phyloP scores from a whole-genome alignment of 2,888 invertebrate species.

The Gymnoscelis rufifasciata region DNA sequence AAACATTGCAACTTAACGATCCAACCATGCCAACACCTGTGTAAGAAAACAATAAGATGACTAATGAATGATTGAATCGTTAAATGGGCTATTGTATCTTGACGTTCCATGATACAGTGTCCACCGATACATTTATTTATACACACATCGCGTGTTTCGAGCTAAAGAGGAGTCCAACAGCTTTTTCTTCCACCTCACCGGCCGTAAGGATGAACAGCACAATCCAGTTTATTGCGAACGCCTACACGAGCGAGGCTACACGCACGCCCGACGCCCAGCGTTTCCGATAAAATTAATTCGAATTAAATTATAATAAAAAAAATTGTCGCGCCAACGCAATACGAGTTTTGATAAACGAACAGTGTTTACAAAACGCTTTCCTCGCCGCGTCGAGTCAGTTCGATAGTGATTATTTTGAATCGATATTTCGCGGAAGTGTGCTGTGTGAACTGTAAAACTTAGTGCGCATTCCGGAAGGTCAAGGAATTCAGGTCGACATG shows the following conservation, averaged over 20 bases:
- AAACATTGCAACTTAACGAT: not conserved
- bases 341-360: conserved; percentile 47
- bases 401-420: conserved; percentile 34
- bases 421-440: conserved; percentile 46
- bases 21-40: conserved; percentile 19
- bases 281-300: conserved; percentile 27
- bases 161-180: conserved; percentile 24
- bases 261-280: conserved; percentile 43
- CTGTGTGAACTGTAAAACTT: conserved; percentile 37
- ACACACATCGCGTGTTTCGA: conserved; percentile 28
- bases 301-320: conserved; percentile 21
- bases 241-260: conserved; percentile 56
- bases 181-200: conserved; percentile 37
- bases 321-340: conserved; percentile 29
- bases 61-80: conserved; percentile 32
- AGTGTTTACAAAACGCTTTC: conserved; percentile 44
- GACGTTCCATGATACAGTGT: conserved; percentile 26
- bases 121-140: conserved; percentile 13
- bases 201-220: conserved; percentile 26
- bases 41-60: conserved; percentile 26
- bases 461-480: conserved; percentile 47
- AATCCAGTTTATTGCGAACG: conserved; percentile 48
- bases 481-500: conserved; percentile 43
- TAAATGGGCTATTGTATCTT: conserved; percentile 30
- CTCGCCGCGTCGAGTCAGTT: conserved; percentile 26